Conservation (phyloP, 1,140 invertebrate genomes). For the Laupala kohalensis region DNA sequence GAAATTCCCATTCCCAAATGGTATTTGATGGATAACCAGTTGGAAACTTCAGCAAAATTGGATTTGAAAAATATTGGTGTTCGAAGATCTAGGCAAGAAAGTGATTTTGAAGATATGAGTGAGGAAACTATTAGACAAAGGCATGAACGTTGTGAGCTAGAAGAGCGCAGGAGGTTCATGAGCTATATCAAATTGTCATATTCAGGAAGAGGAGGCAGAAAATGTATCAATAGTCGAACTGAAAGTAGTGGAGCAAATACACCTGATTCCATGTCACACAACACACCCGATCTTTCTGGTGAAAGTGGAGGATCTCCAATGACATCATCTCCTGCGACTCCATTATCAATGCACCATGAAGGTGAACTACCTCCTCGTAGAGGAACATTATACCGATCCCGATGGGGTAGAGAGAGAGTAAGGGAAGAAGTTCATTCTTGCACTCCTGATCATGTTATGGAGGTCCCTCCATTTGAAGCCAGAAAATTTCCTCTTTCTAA, state of each 20-base stretch:
- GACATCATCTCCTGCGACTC: constrained; percentile 46
- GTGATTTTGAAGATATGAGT: constrained; percentile 55
- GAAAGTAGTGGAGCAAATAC: constrained; percentile 59
- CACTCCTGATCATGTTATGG: constrained; percentile 8
- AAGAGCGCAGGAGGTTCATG: constrained; percentile 65
- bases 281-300: constrained; percentile 25
- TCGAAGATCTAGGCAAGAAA: constrained; percentile 39
- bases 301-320: constrained; percentile 36
- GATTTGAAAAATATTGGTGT: constrained; percentile 38
- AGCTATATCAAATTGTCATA: constrained; percentile 48
- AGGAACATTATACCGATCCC: constrained; percentile 35
- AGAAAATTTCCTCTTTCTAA: constrained; percentile 61
- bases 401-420: constrained; percentile 17
- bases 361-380: constrained; percentile 27
- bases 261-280: constrained; percentile 45
- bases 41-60: constrained; percentile 27
- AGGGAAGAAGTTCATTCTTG: constrained; percentile 5
- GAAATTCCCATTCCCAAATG: constrained; percentile 81
- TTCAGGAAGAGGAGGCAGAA: constrained; percentile 5
- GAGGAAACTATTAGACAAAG: constrained; percentile 51
- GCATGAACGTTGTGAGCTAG: constrained; percentile 60
- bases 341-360: constrained; percentile 27
- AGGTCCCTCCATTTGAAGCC: constrained; percentile 51
- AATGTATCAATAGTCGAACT: constrained; percentile 48
- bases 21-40: too few species aligned